A percentile compares a stretch with the other conserved stretches of the same genome.
These are phyloP conservation scores for Lepidurus packardi DNA, from an alignment of 1,140 invertebrate species.

Conservation along the genomic window DNA sequence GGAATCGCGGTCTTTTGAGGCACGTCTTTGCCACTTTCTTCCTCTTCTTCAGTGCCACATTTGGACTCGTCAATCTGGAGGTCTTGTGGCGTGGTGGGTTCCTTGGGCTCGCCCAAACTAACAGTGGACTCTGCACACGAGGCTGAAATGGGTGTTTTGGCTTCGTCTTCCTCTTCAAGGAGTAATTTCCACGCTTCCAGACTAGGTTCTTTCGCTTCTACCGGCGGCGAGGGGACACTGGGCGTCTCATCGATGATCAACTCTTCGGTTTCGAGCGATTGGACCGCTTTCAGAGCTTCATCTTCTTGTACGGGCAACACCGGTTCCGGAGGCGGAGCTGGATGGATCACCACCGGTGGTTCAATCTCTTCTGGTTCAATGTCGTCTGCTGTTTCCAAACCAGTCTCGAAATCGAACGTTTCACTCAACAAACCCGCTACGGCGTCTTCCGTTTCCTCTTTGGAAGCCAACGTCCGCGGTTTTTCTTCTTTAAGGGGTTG, in stretches of 20 bases:
- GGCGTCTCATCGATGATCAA: conserved; percentile 21
- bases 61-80: conserved; percentile 1
- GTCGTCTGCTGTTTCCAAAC: conserved; percentile 1
- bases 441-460: conserved; percentile 86
- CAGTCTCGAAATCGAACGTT: conserved; percentile 61
- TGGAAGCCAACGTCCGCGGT: conserved; percentile 73
- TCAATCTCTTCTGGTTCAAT: conserved; percentile 21
- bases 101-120: not conserved
- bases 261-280: conserved; percentile 32
- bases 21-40: too few species aligned
- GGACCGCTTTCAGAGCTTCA: conserved; percentile 32
- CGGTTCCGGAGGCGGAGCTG: not conserved
- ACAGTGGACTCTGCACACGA: not conserved
- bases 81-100: conserved; percentile 13
- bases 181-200: conserved; percentile 15
- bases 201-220: conserved; percentile 10
- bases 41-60: conserved; percentile 10
- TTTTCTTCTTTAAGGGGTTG: conserved; percentile 55
- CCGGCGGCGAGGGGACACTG: not conserved
- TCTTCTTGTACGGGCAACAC: conserved; percentile 25
- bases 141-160: not conserved
- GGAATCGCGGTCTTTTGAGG: too few species aligned
- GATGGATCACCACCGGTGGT: not conserved
- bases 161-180: conserved; percentile 11
- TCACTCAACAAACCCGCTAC: conserved; percentile 78